Percentiles rank a stretch among this genome's conserved stretches.
These are phyloP conservation scores for Phortica magna DNA, from an alignment of 2,888 invertebrate genomes.

Conservation along the genomic window DNA sequence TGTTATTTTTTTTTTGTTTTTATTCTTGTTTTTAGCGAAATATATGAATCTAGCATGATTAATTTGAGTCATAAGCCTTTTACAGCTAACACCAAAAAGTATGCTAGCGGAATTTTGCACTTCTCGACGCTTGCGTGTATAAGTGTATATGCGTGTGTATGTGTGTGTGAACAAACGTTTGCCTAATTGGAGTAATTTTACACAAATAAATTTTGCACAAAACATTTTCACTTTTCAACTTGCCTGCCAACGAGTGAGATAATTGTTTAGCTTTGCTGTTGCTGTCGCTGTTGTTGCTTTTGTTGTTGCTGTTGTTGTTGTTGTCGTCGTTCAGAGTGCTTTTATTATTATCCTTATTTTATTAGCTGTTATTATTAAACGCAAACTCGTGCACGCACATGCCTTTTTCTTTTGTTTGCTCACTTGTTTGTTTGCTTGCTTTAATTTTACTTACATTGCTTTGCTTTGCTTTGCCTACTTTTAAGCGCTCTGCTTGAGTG, in stretches of 20 bases:
- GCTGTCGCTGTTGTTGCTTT: background rate
- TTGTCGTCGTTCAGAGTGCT: background rate
- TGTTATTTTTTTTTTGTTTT: too few species aligned
- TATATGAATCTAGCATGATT: background rate
- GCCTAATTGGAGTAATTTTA: too few species aligned
- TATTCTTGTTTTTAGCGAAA: background rate
- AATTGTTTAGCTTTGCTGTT: background rate
- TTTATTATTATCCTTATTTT: background rate
- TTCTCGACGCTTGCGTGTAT: background rate
- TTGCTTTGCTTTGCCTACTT: background rate
- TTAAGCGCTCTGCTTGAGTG: constrained; percentile 1
- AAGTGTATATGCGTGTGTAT: background rate
- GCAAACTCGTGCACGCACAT: background rate
- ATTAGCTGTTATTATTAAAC: background rate
- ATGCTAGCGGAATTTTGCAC: too few species aligned
- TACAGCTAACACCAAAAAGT: too few species aligned
- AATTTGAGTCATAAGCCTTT: too few species aligned
- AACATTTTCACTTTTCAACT: too few species aligned
- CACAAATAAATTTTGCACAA: too few species aligned
- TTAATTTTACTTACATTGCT: background rate
- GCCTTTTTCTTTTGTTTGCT: background rate
- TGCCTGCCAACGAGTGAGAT: background rate
- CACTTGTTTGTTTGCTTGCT: background rate
- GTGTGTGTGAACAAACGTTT: background rate
- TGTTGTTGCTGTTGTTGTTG: background rate